Base-by-base conservation (phyloP, 2,797 vertebrate species). In the Ptychobarbus kaznakovi region DNA sequence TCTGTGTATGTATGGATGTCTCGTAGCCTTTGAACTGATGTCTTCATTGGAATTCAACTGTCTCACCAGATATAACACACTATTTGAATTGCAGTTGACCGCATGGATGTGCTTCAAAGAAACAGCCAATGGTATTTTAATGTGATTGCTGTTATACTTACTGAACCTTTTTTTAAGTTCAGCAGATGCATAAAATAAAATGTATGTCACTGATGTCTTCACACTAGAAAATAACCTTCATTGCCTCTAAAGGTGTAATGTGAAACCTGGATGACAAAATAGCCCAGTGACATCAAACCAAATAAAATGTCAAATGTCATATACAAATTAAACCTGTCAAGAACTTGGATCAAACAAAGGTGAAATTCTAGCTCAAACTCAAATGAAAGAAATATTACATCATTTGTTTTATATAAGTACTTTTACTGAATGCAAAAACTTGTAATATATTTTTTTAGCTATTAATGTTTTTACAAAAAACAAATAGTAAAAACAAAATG, bases 21-120 rank as follows among this genome's bases (percentile, higher is more conserved):
- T 76, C 22, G 42, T 83, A 44, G 73, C n/a, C 25, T 68, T 44
- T 69, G 35, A 58, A 51, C 4, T 70, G 49, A 78, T 58, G 35
- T 46, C 49, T 69, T 84, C 74, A 44, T 11, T 78, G 46, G 10
- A 51, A 40, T n/a, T 18, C 32, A 49, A 32, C 73, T 77, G 74
- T 77, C 74, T 69, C 11, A 10, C 6, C 7, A 28, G 38, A 84
- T 77, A 68, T 77, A 22, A 32, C 56, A 9, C 35, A 44, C 25
- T 77, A 44, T 56, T 68, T 68, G 25, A 76, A 83, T 53, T 16
- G 1, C n/a, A 44, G 74, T 83, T 56, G 82, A 83, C 82, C 1
- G 2, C 46, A 56, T 42, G 15, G 32, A n/a, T 28, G 18, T 68
- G 73, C 61, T 77, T 42, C 10, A 53, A 49, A 44, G 61, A 53